phyloP scores from a whole-genome alignment of 1,140 invertebrate species.

The Drosophila saltans region DNA sequence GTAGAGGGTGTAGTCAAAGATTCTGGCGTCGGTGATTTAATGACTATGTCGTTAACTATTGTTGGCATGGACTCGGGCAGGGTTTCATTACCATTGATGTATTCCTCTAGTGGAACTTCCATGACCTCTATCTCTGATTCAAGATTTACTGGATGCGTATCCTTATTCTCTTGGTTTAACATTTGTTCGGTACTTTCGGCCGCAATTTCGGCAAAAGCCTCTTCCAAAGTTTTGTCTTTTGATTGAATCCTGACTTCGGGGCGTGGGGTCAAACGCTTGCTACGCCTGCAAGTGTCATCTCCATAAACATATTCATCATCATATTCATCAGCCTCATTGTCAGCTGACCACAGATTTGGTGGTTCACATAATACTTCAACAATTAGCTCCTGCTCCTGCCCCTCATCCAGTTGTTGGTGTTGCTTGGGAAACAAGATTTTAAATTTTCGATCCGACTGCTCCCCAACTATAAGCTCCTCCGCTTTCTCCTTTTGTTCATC shows the following conservation, averaged over 20 bases:
- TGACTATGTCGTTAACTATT: not conserved
- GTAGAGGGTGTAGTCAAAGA: not conserved
- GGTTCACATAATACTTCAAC: constrained; percentile 38
- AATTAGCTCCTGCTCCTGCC: constrained; percentile 15
- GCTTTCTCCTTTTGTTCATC: constrained; percentile 10
- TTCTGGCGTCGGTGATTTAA: not conserved
- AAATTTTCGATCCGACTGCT: not conserved
- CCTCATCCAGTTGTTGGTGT: not conserved
- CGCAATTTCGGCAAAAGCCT: constrained; percentile 63
- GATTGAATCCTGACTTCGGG: not conserved
- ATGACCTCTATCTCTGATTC: constrained; percentile 13
- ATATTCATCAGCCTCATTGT: constrained; percentile 17
- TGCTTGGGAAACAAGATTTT: constrained; percentile 21
- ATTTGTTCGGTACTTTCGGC: constrained; percentile 47
- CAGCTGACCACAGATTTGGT: constrained; percentile 40
- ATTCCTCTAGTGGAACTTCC: constrained; percentile 33
- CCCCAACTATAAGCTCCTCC: not conserved
- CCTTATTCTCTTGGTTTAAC: not conserved
- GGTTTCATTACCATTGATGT: constrained; percentile 37
- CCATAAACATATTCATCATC: not conserved
- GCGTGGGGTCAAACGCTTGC: constrained; percentile 32
- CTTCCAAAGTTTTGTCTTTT: constrained; percentile 53
- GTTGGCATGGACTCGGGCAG: not conserved
- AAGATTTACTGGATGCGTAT: not conserved
- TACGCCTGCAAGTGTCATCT: constrained; percentile 28